Evolutionary conservation across 2,888 invertebrate species (phyloP).

Genomic region (Scaptomyza cyrtandrae): DNA sequence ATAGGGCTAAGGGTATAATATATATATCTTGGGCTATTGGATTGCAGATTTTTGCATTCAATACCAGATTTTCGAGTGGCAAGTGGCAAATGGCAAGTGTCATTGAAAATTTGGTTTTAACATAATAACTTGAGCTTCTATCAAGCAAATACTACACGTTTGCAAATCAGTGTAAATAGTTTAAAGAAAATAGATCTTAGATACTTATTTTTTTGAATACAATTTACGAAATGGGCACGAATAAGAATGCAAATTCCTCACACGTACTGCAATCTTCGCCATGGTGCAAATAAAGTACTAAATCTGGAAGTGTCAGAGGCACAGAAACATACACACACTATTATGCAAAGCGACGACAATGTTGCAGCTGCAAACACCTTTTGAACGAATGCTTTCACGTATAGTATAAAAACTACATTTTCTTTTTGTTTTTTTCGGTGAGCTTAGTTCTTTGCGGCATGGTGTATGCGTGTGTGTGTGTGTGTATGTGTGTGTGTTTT

Average conservation of each 20-base stretch:
- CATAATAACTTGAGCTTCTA: neutral
- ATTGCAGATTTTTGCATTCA: conserved; percentile 63
- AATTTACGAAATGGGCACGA: conserved; percentile 3
- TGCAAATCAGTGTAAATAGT: neutral
- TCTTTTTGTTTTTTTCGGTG: conserved; percentile 20
- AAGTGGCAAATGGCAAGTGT: neutral
- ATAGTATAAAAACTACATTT: too few relatives aligned
- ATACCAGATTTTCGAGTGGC: neutral
- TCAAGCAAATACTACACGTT: neutral
- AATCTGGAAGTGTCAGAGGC: conserved; percentile 69
- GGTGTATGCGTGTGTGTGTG: conserved; percentile 6
- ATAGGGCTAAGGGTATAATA: conserved; percentile 43
- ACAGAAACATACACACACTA: conserved; percentile 13
- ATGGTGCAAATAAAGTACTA: conserved; percentile 66
- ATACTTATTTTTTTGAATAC: neutral
- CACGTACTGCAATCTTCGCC: neutral
- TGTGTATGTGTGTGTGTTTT: conserved; percentile 21
- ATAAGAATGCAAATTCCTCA: conserved; percentile 5
- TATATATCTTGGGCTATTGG: conserved; percentile 64
- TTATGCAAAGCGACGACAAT: conserved; percentile 28
- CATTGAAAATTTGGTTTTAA: neutral
- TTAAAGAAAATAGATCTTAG: neutral
- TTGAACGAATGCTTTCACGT: conserved; percentile 27
- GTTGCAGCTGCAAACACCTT: conserved; percentile 21
- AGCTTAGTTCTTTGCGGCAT: conserved; percentile 47